A percentile compares a stretch with the other conserved stretches of the same genome.
Evolutionary conservation across 2,888 invertebrate genomes (phyloP).

Genomic region (Petrolisthes manimaculis): DNA sequence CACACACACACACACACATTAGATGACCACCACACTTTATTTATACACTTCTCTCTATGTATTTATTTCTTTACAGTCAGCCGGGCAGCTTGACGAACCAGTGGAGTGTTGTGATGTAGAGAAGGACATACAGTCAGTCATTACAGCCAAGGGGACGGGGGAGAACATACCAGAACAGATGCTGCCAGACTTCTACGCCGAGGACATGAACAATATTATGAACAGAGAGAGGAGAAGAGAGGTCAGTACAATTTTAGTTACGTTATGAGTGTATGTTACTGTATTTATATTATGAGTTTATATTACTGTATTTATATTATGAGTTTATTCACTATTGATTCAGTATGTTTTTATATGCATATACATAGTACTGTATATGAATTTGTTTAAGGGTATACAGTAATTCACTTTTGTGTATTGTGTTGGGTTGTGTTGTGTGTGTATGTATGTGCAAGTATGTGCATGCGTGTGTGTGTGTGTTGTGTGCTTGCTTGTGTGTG

Average conservation of each 20-base stretch:
- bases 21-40: not conserved
- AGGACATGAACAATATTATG: constrained; percentile 93
- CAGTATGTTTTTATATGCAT: not conserved
- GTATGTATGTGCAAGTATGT: too few species aligned
- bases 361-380: not conserved
- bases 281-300: not conserved
- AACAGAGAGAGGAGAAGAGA: constrained; percentile 89
- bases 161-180: constrained; percentile 83
- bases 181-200: constrained; percentile 93
- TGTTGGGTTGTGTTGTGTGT: too few species aligned
- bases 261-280: not conserved
- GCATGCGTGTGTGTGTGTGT: too few species aligned
- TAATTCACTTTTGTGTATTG: too few species aligned
- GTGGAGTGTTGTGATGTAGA: constrained; percentile 75
- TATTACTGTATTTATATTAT: not conserved
- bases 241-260: constrained; percentile 70
- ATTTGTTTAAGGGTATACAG: too few species aligned
- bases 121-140: constrained; percentile 78
- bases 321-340: too few species aligned
- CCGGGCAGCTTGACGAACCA: constrained; percentile 79
- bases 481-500: too few species aligned
- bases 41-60: not conserved
- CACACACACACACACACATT: not conserved
- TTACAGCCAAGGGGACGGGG: constrained; percentile 78
- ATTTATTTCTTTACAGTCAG: constrained; percentile 73